Conservation (phyloP, 2,797 vertebrate species). For the Coregonus sp. region DNA sequence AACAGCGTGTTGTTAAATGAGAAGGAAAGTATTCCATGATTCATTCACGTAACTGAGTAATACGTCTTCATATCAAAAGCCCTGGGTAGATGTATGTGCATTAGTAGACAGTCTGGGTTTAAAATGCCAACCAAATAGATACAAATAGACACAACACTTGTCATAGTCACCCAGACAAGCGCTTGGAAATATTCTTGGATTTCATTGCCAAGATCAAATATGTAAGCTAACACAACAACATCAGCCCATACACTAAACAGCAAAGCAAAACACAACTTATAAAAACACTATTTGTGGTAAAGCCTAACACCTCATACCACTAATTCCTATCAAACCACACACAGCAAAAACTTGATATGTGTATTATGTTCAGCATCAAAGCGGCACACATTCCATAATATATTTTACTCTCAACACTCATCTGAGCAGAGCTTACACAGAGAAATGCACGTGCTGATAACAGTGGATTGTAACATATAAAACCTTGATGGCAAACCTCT, state of each 20-base stretch:
- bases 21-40: background rate
- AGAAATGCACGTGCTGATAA: background rate
- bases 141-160: background rate
- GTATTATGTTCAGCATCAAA: constrained; percentile 28
- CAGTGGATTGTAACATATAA: background rate
- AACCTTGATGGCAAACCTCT: background rate
- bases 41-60: background rate
- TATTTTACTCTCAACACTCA: background rate
- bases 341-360: constrained; percentile 60
- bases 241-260: constrained; percentile 39
- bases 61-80: background rate
- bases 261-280: background rate
- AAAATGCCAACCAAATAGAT: background rate
- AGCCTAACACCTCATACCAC: constrained; percentile 43
- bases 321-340: constrained; percentile 55
- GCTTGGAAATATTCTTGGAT: background rate
- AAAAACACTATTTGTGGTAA: background rate
- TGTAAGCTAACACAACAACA: constrained; percentile 24
- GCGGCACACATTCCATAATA: background rate
- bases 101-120: background rate
- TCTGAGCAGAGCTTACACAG: background rate
- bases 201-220: constrained; percentile 8
- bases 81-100: background rate
- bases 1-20: background rate
- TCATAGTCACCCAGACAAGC: background rate